Conservation (phyloP, 2,797 vertebrate genomes). For the Leptodactylus fallax region DNA sequence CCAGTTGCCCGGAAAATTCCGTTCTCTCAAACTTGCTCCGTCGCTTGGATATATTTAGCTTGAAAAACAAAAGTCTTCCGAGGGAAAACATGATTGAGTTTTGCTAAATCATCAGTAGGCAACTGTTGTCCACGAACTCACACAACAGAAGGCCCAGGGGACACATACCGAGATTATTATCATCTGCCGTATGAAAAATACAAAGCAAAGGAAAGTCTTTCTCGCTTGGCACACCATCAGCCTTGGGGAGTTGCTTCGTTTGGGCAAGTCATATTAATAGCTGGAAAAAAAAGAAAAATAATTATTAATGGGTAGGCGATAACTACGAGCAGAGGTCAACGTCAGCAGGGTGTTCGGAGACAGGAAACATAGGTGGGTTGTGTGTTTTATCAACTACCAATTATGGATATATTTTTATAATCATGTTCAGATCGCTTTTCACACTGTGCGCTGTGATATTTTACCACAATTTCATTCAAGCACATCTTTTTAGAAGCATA, state of each 20-base stretch:
- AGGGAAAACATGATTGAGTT: constrained; percentile 47
- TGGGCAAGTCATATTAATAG: constrained; percentile 48
- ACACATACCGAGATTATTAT: constrained; percentile 34
- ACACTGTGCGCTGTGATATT: neutral
- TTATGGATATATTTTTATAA: neutral
- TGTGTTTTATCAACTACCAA: neutral
- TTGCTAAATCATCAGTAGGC: constrained; percentile 56
- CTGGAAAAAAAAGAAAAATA: constrained; percentile 24
- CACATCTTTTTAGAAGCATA: too few species aligned
- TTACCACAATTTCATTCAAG: neutral
- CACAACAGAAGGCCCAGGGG: constrained; percentile 39
- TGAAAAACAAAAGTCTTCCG: constrained; percentile 37
- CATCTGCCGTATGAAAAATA: constrained; percentile 50
- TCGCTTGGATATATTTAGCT: constrained; percentile 52
- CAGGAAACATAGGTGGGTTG: neutral
- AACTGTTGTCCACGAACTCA: constrained; percentile 50
- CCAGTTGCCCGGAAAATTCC: constrained; percentile 40
- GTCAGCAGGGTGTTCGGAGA: neutral
- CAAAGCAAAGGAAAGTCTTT: constrained; percentile 47
- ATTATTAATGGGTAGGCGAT: constrained; percentile 21
- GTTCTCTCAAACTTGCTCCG: constrained; percentile 5
- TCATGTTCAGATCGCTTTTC: neutral
- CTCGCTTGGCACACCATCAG: constrained; percentile 30
- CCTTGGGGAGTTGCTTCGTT: constrained; percentile 41
- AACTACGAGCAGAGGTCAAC: neutral